These are phyloP conservation scores for Magallana gigas DNA, from an alignment of 1,140 invertebrate genomes.

Conservation along the genomic window DNA sequence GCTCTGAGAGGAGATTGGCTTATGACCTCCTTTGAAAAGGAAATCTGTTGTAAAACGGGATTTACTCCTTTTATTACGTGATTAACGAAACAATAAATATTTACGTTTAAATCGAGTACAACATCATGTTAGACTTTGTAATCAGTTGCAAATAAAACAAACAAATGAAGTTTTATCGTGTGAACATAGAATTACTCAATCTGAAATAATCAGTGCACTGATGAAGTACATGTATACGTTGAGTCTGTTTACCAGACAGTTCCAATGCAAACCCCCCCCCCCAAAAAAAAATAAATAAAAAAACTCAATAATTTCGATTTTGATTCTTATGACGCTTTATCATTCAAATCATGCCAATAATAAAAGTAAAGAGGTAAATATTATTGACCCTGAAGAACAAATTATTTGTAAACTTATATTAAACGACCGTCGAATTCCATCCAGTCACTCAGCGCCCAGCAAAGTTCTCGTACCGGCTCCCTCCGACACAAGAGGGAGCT, in stretches of 20 bases:
- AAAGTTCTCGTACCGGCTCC: neutral
- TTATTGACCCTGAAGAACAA: neutral
- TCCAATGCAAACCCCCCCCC: too few species aligned
- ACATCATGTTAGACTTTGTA: neutral
- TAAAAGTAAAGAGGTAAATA: too few species aligned
- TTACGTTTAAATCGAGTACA: neutral
- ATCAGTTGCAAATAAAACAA: too few species aligned
- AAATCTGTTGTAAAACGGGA: neutral
- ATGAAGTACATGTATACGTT: too few species aligned
- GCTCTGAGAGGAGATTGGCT: neutral
- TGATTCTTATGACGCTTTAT: too few species aligned
- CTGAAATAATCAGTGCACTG: too few species aligned
- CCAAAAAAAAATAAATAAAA: too few species aligned
- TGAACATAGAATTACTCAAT: too few species aligned
- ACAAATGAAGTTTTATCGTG: too few species aligned
- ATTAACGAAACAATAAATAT: constrained; percentile 19
- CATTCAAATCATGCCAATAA: too few species aligned
- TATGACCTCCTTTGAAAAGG: neutral
- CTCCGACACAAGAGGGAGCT: constrained; percentile 1
- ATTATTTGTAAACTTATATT: constrained; percentile 30
- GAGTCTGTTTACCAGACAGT: too few species aligned
- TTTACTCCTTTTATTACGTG: neutral
- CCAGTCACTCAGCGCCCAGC: neutral
- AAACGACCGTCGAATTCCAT: neutral
- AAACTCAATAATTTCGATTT: too few species aligned